Conservation (phyloP, 2,797 vertebrate species). For the Paramormyrops hopkinsi region DNA sequence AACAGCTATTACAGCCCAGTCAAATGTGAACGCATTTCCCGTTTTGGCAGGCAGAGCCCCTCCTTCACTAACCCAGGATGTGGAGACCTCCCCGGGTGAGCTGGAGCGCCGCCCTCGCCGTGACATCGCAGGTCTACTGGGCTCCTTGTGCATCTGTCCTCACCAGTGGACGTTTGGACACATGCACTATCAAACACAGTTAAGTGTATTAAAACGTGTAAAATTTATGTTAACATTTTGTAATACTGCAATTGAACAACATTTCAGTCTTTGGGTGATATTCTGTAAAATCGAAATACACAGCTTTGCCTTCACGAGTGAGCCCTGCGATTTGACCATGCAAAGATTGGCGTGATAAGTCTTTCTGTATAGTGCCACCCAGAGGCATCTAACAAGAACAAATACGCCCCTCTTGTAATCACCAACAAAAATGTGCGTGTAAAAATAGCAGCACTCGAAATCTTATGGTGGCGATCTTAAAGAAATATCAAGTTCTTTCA, state of each 20-base stretch:
- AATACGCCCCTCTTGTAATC: not conserved
- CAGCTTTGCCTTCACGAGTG: not conserved
- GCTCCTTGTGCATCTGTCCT: not conserved
- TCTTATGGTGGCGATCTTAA: not conserved
- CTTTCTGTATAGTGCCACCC: not conserved
- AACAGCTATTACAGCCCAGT: conserved; percentile 40
- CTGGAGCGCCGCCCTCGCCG: conserved; percentile 12
- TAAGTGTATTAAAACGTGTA: not conserved
- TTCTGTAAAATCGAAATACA: not conserved
- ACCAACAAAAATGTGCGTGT: not conserved
- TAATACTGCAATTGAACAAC: not conserved
- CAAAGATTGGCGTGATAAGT: not conserved
- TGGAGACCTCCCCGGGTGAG: not conserved
- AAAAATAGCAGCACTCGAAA: not conserved
- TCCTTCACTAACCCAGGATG: conserved; percentile 25
- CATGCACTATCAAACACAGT: not conserved
- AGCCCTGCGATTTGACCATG: not conserved
- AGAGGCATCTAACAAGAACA: not conserved
- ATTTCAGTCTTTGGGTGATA: not conserved
- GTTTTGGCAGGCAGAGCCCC: conserved; percentile 34
- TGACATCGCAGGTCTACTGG: not conserved
- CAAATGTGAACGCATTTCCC: conserved; percentile 61
- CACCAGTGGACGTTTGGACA: not conserved
- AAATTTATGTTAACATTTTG: not conserved
- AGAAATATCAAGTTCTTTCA: not conserved